Conservation (phyloP, 2,113 vertebrate species). For the Symphodus melops region DNA sequence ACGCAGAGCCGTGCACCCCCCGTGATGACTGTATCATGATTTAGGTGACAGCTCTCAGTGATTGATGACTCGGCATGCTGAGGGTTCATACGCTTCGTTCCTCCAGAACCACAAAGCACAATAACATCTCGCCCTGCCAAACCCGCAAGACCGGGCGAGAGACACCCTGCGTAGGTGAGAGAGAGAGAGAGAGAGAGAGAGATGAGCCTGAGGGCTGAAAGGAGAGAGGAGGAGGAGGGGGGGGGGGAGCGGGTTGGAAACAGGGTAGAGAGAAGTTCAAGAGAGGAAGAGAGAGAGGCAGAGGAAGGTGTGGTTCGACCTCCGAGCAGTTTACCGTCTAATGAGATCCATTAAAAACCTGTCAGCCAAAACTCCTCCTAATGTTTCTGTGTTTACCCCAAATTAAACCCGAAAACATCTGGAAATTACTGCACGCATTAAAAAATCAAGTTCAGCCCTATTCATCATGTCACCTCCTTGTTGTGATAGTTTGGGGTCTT, state of each 20-base stretch:
- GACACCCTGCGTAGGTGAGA: conserved; percentile 52
- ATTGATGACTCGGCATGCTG: conserved; percentile 62
- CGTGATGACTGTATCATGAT: conserved; percentile 56
- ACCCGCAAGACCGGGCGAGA: conserved; percentile 42
- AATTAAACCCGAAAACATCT: neutral
- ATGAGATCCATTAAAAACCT: conserved; percentile 1
- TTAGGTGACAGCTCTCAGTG: conserved; percentile 62
- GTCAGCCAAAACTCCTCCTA: neutral
- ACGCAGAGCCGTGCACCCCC: conserved; percentile 7
- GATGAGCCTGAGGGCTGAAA: neutral
- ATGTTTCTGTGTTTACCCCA: neutral
- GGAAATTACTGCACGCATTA: neutral
- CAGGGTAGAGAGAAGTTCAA: neutral
- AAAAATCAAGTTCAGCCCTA: neutral
- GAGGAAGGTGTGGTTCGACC: conserved; percentile 29
- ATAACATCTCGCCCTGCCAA: conserved; percentile 66
- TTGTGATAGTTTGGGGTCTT: neutral
- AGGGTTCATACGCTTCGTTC: conserved; percentile 63
- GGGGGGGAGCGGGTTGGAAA: neutral
- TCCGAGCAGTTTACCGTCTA: conserved; percentile 24
- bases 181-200: conserved; percentile 6
- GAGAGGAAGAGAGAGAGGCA: conserved; percentile 1
- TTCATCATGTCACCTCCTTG: neutral
- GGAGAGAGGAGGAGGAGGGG: neutral
- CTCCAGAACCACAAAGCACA: conserved; percentile 60